Conservation (phyloP, 2,888 invertebrate species). For the Onchidella celtica region DNA sequence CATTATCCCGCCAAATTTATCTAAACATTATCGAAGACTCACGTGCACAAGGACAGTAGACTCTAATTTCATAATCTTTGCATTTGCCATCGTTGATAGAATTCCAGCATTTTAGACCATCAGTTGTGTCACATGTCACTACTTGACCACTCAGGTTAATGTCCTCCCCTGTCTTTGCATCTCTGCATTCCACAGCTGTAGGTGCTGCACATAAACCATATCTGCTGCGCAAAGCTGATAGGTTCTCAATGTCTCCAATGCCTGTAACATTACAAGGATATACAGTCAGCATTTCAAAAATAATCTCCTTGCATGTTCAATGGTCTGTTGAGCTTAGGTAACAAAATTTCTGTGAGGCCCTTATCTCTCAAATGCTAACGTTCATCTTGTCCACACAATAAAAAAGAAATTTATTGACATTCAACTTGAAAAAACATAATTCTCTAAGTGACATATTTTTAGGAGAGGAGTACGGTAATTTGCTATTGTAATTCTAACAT, state of each 20-base stretch:
- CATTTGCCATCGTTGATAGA: conserved; percentile 67
- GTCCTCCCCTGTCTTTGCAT: conserved; percentile 25
- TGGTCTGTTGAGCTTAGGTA: too few relatives aligned
- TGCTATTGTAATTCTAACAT: too few relatives aligned
- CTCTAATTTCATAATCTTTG: conserved; percentile 74
- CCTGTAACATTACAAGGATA: conserved; percentile 43
- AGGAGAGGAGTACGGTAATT: too few relatives aligned
- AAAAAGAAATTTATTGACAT: too few relatives aligned
- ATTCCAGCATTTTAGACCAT: conserved; percentile 86
- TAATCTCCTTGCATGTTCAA: too few relatives aligned
- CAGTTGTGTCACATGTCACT: conserved; percentile 82
- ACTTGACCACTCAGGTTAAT: conserved; percentile 25
- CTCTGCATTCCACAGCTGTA: conserved; percentile 53
- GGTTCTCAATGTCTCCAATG: conserved; percentile 63
- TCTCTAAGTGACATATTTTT: too few relatives aligned
- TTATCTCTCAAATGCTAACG: too few relatives aligned
- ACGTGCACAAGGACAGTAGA: conserved; percentile 81
- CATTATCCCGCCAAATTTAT: too few relatives aligned
- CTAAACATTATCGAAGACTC: conserved; percentile 20
- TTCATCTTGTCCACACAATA: too few relatives aligned
- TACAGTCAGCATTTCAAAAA: too few relatives aligned
- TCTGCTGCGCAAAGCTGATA: conserved; percentile 24
- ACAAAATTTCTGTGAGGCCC: too few relatives aligned
- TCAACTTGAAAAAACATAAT: too few relatives aligned
- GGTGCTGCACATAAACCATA: conserved; percentile 57